Evolutionary conservation across 2,888 invertebrate genomes (phyloP).

Genomic region (Ligdia adustata): DNA sequence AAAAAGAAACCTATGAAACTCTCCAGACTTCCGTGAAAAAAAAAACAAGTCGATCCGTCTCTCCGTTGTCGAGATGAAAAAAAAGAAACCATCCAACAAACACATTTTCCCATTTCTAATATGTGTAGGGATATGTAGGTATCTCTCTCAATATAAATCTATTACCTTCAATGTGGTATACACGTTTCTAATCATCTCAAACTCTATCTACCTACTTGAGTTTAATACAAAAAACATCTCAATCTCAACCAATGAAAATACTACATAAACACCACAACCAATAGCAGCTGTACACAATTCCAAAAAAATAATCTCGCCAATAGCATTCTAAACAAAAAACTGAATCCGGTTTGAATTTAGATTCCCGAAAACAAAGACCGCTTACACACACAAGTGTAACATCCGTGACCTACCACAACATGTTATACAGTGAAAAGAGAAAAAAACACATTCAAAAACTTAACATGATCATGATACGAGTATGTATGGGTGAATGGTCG

Average conservation of each 20-base stretch:
- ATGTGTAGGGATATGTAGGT: no score
- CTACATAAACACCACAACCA: constrained; percentile 15
- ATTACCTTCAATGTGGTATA: no score
- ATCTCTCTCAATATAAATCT: no score
- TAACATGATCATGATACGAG: constrained; percentile 1
- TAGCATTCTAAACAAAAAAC: constrained; percentile 49
- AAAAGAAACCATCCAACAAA: no score
- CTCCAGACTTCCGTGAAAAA: no score
- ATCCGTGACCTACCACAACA: constrained; percentile 70
- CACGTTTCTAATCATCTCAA: no score
- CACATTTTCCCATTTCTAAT: no score
- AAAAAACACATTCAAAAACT: constrained; percentile 26
- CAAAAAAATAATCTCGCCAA: constrained; percentile 39
- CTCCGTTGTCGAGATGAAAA: no score
- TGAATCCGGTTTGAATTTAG: constrained; percentile 63
- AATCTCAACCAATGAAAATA: constrained; percentile 6
- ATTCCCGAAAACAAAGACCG: constrained; percentile 65
- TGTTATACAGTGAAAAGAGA: constrained; percentile 38
- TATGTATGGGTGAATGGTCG: constrained; percentile 32
- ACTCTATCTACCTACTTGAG: no score
- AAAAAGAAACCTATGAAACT: no score
- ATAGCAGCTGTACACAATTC: constrained; percentile 25
- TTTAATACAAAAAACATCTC: no score
- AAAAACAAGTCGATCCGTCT: no score
- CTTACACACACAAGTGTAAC: constrained; percentile 49